phyloP scores from a whole-genome alignment of 1,140 invertebrate species.

The Trialeurodes vaporariorum region DNA sequence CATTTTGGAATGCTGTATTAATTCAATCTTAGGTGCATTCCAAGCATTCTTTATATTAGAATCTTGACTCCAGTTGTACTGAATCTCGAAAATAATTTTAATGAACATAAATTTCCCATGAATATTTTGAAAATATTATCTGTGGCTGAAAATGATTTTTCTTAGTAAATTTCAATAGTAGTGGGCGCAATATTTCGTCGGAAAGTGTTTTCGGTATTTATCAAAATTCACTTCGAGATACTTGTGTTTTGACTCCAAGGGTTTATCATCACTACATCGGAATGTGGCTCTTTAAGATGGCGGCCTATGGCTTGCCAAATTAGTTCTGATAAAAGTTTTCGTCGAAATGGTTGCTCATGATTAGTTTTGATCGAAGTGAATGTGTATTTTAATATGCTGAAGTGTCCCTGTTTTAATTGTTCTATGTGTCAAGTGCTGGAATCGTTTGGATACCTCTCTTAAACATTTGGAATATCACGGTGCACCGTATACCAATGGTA shows the following conservation, averaged over 20 bases:
- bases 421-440: conserved; percentile 10
- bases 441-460: neutral
- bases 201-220: too few relatives aligned
- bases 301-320: conserved; percentile 46
- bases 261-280: conserved; percentile 33
- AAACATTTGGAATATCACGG: neutral
- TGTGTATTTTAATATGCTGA: conserved; percentile 3
- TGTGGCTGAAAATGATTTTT: too few relatives aligned
- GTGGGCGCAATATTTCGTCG: too few relatives aligned
- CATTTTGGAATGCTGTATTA: neutral
- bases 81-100: neutral
- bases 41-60: neutral
- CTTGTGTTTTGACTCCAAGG: conserved; percentile 11
- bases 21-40: neutral
- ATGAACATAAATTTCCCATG: too few relatives aligned
- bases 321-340: conserved; percentile 37
- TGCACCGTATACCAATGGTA: neutral
- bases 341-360: conserved; percentile 39
- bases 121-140: too few relatives aligned
- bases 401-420: conserved; percentile 5
- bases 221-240: too few relatives aligned
- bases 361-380: conserved; percentile 21
- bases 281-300: conserved; percentile 50
- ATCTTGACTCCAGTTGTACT: neutral
- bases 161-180: too few relatives aligned